phyloP scores from a whole-genome alignment of 2,888 invertebrate genomes.

The Clivina fossor region DNA sequence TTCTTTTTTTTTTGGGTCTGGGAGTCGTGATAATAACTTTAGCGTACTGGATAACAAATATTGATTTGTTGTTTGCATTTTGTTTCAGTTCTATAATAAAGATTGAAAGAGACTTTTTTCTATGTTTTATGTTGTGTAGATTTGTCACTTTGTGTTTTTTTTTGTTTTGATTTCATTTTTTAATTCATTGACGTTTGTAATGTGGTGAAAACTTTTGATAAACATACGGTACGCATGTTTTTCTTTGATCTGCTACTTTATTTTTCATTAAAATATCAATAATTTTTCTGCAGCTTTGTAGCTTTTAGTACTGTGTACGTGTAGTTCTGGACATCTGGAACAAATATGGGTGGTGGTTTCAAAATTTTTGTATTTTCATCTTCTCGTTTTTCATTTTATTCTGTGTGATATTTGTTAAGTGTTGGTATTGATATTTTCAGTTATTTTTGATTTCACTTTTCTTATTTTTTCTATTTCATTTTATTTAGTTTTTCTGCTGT shows the following conservation, averaged over 20 bases:
- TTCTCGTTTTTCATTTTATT: too few relatives aligned
- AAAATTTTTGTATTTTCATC: neutral
- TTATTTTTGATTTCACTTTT: too few relatives aligned
- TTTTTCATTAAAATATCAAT: conserved; percentile 9
- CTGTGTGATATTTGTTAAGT: too few relatives aligned
- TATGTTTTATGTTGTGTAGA: conserved; percentile 18
- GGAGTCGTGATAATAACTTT: conserved; percentile 8
- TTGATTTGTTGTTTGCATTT: conserved; percentile 19
- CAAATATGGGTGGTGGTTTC: conserved; percentile 10
- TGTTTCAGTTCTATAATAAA: conserved; percentile 20
- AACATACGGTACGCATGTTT: too few relatives aligned
- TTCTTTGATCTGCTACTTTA: conserved; percentile 16
- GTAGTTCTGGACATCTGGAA: conserved; percentile 12
- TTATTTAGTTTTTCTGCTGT: too few relatives aligned
- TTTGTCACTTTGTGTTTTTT: conserved; percentile 18
- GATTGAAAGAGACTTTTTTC: conserved; percentile 17
- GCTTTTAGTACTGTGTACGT: conserved; percentile 18
- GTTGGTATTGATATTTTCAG: too few relatives aligned
- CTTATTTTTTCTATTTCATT: too few relatives aligned
- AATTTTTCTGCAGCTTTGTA: conserved; percentile 17
- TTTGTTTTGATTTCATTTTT: conserved; percentile 18
- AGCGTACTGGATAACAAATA: conserved; percentile 1
- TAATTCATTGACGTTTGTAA: conserved; percentile 9
- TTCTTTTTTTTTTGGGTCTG: conserved; percentile 7
- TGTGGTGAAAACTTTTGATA: too few relatives aligned